Evolutionary conservation across 2,888 invertebrate genomes (phyloP).

Genomic region (Napeogenes inachia): DNA sequence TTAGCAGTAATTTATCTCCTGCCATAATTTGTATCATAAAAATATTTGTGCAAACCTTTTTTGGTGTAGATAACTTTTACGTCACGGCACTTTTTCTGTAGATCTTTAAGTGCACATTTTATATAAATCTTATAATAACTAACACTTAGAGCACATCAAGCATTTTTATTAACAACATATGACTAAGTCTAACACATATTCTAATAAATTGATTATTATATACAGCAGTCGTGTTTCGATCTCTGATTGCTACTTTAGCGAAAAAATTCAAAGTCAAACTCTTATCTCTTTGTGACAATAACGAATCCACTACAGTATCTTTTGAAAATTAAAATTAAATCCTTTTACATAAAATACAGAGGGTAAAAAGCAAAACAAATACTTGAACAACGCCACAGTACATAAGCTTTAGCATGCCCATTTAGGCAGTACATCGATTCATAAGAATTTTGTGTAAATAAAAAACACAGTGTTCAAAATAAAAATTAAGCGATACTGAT

Average conservation of each 20-base stretch:
- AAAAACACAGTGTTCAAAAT: conserved; percentile 45
- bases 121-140: conserved; percentile 19
- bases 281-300: conserved; percentile 67
- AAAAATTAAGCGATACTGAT: conserved; percentile 54
- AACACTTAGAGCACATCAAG: conserved; percentile 32
- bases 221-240: conserved; percentile 49
- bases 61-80: conserved; percentile 14
- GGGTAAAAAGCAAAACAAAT: conserved; percentile 61
- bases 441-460: conserved; percentile 41
- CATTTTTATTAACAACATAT: conserved; percentile 31
- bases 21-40: conserved; percentile 16
- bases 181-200: conserved; percentile 53
- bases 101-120: conserved; percentile 26
- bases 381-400: conserved; percentile 67
- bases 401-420: conserved; percentile 72
- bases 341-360: conserved; percentile 60
- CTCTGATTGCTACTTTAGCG: conserved; percentile 52
- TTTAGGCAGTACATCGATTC: conserved; percentile 58
- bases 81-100: conserved; percentile 32
- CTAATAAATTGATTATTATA: conserved; percentile 38
- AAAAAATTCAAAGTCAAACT: conserved; percentile 76
- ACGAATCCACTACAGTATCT: conserved; percentile 60
- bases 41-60: conserved; percentile 13
- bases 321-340: conserved; percentile 48
- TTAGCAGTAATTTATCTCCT: conserved; percentile 16